Conservation (phyloP, 2,797 vertebrate genomes). For the Cynodonichthys magdalenae region DNA sequence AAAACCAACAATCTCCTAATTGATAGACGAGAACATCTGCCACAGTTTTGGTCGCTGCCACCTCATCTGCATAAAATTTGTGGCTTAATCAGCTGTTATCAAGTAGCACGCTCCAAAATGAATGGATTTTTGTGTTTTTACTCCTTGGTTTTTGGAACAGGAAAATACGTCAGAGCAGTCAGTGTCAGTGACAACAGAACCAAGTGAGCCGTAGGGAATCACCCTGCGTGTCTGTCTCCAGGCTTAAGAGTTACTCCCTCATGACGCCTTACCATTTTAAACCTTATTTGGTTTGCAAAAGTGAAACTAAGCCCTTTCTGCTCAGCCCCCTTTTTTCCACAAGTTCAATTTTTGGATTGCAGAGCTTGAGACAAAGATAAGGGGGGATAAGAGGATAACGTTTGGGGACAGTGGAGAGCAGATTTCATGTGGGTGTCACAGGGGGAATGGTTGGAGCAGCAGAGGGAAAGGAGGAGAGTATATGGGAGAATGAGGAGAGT, state of each 20-base stretch:
- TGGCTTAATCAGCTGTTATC: constrained; percentile 65
- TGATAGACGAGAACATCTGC: constrained; percentile 59
- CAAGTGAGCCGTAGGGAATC: constrained; percentile 70
- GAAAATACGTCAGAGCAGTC: constrained; percentile 52
- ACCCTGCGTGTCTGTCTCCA: constrained; percentile 72
- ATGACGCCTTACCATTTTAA: constrained; percentile 80
- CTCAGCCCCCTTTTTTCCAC: constrained; percentile 36
- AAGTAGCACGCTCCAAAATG: constrained; percentile 46
- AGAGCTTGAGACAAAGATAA: constrained; percentile 78
- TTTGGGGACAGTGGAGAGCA: constrained; percentile 67
- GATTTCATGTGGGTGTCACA: constrained; percentile 66
- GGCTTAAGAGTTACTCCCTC: constrained; percentile 80
- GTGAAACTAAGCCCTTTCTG: constrained; percentile 81
- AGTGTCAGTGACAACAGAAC: constrained; percentile 67
- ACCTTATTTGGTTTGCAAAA: constrained; percentile 86
- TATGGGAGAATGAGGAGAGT: constrained; percentile 45
- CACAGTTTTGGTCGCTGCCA: constrained; percentile 28
- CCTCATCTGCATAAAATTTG: constrained; percentile 49
- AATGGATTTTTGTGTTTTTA: constrained; percentile 46
- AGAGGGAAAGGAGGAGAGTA: constrained; percentile 41
- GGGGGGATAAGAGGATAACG: constrained; percentile 70
- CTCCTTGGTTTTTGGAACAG: constrained; percentile 28
- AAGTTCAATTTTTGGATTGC: constrained; percentile 72
- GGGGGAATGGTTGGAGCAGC: constrained; percentile 52
- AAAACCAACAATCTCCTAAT: constrained; percentile 60